Conservation (phyloP, 2,113 vertebrate species). For the Calidris pugnax region DNA sequence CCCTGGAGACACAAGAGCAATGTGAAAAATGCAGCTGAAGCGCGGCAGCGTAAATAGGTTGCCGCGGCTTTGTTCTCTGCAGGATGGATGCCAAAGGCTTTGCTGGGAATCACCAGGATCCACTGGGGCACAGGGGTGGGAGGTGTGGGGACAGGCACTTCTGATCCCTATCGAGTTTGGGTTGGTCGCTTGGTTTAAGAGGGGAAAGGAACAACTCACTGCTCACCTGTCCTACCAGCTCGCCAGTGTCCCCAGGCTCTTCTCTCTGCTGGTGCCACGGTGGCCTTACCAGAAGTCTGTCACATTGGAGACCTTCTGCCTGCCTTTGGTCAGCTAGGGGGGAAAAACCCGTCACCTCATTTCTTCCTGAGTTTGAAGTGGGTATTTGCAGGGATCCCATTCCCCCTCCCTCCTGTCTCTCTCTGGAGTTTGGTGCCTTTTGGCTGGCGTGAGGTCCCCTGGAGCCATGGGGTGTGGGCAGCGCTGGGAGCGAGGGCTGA, state of each 20-base stretch:
- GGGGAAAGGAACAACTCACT: background rate
- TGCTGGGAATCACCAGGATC: background rate
- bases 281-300: background rate
- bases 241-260: background rate
- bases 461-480: background rate
- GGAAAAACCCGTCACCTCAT: fast-evolving
- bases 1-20: background rate
- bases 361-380: background rate
- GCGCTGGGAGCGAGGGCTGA: background rate
- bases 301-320: fast-evolving
- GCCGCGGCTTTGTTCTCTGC: background rate
- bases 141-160: background rate
- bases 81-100: background rate
- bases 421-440: background rate
- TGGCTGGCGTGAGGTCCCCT: too few species aligned
- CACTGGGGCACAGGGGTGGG: background rate
- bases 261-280: background rate
- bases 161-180: background rate
- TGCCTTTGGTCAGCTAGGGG: background rate
- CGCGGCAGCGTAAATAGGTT: background rate
- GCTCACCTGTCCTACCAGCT: background rate
- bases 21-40: background rate
- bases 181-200: background rate
- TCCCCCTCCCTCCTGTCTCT: background rate
- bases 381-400: background rate